Evolutionary conservation across 2,888 invertebrate species (phyloP).

Genomic region (Caenorhabditis drosophilae): DNA sequence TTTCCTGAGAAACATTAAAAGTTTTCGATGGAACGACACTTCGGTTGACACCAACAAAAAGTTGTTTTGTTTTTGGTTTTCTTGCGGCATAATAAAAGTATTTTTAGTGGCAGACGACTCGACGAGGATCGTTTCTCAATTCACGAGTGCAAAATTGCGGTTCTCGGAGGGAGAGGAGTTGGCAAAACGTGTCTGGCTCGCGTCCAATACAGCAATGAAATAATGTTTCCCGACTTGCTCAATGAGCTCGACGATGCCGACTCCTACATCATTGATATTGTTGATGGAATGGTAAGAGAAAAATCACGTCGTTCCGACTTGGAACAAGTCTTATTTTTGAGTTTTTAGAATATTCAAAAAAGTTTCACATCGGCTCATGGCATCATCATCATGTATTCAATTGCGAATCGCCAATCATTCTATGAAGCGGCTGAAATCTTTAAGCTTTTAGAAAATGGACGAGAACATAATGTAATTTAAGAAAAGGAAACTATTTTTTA

Average conservation of each 20-base stretch:
- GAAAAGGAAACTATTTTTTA: no score
- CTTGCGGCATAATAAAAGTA: no score
- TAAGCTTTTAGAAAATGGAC: conserved; percentile 19
- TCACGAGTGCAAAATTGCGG: conserved; percentile 45
- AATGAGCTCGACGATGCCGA: conserved; percentile 24
- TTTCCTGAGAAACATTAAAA: conserved; percentile 35
- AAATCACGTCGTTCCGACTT: no score
- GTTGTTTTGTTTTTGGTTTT: no score
- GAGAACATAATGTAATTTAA: conserved; percentile 34
- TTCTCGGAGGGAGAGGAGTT: conserved; percentile 43
- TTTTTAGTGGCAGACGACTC: conserved; percentile 15
- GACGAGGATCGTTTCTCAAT: conserved; percentile 22
- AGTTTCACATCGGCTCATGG: conserved; percentile 35
- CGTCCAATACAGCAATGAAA: conserved; percentile 43
- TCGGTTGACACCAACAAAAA: no score
- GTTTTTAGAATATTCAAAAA: conserved; percentile 10
- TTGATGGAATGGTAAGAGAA: conserved; percentile 32
- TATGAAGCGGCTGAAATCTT: conserved; percentile 31
- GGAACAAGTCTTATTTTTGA: background rate
- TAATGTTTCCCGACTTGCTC: conserved; percentile 37
- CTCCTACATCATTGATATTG: conserved; percentile 39
- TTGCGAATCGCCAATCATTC: conserved; percentile 41
- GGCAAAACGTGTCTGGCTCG: conserved; percentile 49
- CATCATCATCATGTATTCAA: conserved; percentile 42
- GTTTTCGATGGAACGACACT: conserved; percentile 25